Percentiles rank a stretch among this genome's conserved stretches.
Conservation (phyloP, 2,797 vertebrate genomes). For the Orientallactaga sibirica region DNA sequence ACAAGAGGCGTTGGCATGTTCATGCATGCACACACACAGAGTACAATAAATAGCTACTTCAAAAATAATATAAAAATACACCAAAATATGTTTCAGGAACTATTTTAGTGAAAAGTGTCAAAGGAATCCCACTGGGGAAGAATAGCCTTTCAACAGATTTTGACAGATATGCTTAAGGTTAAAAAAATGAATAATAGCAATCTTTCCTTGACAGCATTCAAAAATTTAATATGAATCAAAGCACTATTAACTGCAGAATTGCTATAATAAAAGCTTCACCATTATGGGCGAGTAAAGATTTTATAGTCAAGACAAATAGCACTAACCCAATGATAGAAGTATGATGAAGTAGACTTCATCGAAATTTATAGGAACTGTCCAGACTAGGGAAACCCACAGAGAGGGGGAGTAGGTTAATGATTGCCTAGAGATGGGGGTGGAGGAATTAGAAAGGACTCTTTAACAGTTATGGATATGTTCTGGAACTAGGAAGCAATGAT, state of each 20-base stretch:
- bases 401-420: neutral
- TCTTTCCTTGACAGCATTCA: neutral
- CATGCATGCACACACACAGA: too few relatives aligned
- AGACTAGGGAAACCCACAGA: neutral
- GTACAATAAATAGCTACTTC: too few relatives aligned
- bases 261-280: neutral
- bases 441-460: neutral
- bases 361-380: neutral
- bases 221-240: neutral
- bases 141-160: neutral
- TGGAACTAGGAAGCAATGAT: neutral
- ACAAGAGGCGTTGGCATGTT: too few relatives aligned
- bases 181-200: too few relatives aligned
- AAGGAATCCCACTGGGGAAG: neutral
- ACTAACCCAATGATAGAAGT: neutral
- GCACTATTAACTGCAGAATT: neutral
- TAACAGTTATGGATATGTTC: neutral
- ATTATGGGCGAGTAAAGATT: neutral
- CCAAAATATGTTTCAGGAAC: neutral
- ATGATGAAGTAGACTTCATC: neutral
- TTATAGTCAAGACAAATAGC: neutral
- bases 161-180: too few relatives aligned
- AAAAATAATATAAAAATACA: neutral
- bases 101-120: neutral
- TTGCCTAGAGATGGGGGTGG: neutral